These are phyloP conservation scores for Tetranychus truncatus DNA, from an alignment of 2,888 invertebrate species.

Conservation along the genomic window DNA sequence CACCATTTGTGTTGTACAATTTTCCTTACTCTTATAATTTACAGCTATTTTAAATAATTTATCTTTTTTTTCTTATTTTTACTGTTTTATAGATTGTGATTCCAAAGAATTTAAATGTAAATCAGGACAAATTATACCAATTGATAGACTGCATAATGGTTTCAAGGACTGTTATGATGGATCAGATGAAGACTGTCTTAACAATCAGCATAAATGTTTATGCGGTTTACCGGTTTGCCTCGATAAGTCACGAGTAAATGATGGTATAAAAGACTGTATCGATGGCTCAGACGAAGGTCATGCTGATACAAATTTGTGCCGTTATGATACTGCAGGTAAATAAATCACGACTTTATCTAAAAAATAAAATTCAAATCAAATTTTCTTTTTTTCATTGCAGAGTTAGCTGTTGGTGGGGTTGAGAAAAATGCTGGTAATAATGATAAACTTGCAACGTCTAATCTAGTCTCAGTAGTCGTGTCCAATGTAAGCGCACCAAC, in stretches of 20 bases:
- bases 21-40: too few species aligned
- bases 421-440: neutral
- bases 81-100: conserved; percentile 20
- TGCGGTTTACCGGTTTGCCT: conserved; percentile 36
- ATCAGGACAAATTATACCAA: conserved; percentile 27
- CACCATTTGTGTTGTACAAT: too few species aligned
- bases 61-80: neutral
- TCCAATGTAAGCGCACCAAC: neutral
- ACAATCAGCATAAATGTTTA: conserved; percentile 34
- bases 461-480: neutral
- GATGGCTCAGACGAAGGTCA: conserved; percentile 37
- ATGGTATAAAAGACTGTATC: conserved; percentile 34
- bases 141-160: conserved; percentile 24
- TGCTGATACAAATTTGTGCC: conserved; percentile 3
- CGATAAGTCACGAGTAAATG: conserved; percentile 30
- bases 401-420: neutral
- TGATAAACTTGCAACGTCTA: neutral
- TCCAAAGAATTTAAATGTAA: conserved; percentile 24
- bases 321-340: conserved; percentile 10
- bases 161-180: conserved; percentile 30
- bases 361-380: neutral
- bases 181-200: conserved; percentile 34
- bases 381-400: neutral
- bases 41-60: neutral
- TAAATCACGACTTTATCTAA: neutral